Evolutionary conservation across 2,113 vertebrate species (phyloP).

Genomic region (Sturnira hondurensis): DNA sequence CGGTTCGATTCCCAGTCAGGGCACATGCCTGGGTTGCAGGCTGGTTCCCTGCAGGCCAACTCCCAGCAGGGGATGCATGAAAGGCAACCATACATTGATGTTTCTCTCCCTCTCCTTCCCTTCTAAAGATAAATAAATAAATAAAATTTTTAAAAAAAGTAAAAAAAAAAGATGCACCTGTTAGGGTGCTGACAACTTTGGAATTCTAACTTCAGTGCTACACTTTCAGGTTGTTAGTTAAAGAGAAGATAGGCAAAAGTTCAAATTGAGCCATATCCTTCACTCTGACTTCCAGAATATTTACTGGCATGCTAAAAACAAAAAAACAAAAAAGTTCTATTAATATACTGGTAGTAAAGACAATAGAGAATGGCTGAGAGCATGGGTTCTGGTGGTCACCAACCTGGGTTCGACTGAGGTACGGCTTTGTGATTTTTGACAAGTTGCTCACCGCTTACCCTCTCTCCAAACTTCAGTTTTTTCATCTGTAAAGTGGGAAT

Average conservation of each 20-base stretch:
- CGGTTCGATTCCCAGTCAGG: too few species aligned
- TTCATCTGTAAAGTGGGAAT: background rate
- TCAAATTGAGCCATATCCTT: background rate
- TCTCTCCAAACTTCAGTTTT: background rate
- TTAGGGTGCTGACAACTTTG: background rate
- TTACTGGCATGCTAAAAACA: background rate
- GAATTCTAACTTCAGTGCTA: background rate
- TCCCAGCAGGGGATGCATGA: too few species aligned
- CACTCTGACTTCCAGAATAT: background rate
- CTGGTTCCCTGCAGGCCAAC: too few species aligned
- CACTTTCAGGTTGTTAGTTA: slow-evolving; percentile 10
- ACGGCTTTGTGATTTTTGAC: background rate
- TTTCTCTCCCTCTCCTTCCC: too few species aligned
- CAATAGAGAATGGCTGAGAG: background rate
- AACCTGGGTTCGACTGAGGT: background rate
- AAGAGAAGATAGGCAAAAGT: background rate
- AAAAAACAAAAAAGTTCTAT: background rate
- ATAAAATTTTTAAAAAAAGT: too few species aligned
- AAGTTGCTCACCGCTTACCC: background rate
- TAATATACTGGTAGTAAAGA: background rate
- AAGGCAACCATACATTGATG: too few species aligned
- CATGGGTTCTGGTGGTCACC: background rate
- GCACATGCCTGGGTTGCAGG: too few species aligned
- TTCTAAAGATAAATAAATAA: too few species aligned
- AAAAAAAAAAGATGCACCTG: background rate